Evolutionary conservation across 2,888 invertebrate genomes (phyloP).

Genomic region (Idaea biselata): DNA sequence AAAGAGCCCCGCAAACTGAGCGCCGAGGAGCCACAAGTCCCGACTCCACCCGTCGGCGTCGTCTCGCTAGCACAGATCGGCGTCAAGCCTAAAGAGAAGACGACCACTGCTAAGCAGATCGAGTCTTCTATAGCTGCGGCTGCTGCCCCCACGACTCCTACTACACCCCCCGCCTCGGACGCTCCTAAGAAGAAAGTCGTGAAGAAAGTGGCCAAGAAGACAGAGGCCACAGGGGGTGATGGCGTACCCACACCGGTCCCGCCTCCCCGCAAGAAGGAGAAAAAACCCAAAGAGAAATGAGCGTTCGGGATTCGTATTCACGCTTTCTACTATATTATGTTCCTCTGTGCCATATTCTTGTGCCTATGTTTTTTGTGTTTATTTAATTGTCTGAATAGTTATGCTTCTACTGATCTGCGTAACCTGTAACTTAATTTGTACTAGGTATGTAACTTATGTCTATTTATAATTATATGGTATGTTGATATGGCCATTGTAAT

Average conservation of each 20-base stretch:
- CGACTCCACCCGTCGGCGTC: constrained; percentile 74
- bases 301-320: constrained; percentile 47
- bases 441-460: constrained; percentile 28
- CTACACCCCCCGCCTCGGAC: constrained; percentile 34
- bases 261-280: constrained; percentile 79
- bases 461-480: constrained; percentile 42
- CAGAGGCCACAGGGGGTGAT: constrained; percentile 31
- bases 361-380: constrained; percentile 58
- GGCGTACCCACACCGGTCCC: constrained; percentile 71
- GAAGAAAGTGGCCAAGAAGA: constrained; percentile 78
- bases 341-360: constrained; percentile 76
- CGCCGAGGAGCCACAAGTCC: constrained; percentile 62
- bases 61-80: constrained; percentile 78
- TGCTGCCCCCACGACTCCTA: constrained; percentile 15
- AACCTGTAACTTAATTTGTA: constrained; percentile 53
- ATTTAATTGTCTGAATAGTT: constrained; percentile 60
- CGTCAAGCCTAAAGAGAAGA: constrained; percentile 61
- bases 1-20: constrained; percentile 44
- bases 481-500: constrained; percentile 53
- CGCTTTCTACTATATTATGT: constrained; percentile 49
- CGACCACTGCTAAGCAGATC: constrained; percentile 63
- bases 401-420: constrained; percentile 70
- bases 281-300: constrained; percentile 78
- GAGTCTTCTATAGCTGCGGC: constrained; percentile 62
- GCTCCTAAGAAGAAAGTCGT: constrained; percentile 65